Evolutionary conservation across 2,113 vertebrate genomes (phyloP).

Genomic region (Lontra canadensis): DNA sequence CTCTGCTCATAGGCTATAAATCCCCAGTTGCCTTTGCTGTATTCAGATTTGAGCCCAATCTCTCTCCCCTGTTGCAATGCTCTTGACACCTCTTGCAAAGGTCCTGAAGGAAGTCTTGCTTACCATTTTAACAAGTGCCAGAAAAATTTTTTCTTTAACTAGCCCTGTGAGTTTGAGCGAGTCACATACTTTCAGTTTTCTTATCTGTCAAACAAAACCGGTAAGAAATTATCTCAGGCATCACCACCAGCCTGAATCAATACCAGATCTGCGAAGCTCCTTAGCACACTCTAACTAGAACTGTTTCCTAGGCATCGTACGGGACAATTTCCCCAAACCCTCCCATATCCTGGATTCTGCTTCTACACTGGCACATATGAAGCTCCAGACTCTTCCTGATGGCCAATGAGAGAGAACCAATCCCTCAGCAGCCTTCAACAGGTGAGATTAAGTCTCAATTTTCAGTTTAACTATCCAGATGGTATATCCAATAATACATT

Average conservation of each 20-base stretch:
- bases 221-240: not conserved
- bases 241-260: not conserved
- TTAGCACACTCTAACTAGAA: not conserved
- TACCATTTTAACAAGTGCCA: not conserved
- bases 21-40: not conserved
- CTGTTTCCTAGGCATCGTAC: not conserved
- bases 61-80: not conserved
- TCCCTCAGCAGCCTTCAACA: not conserved
- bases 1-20: not conserved
- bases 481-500: not conserved
- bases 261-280: not conserved
- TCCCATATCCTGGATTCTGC: not conserved
- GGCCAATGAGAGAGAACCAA: not conserved
- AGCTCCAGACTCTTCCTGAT: not conserved
- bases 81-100: not conserved
- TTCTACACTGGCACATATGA: not conserved
- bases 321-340: not conserved
- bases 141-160: not conserved
- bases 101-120: not conserved
- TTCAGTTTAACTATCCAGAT: not conserved
- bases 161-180: not conserved
- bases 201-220: not conserved
- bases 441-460: not conserved
- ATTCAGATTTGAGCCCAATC: not conserved
- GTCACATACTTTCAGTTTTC: not conserved